These are phyloP conservation scores for Bombylius discolor DNA, from an alignment of 2,888 invertebrate genomes.

Conservation along the genomic window DNA sequence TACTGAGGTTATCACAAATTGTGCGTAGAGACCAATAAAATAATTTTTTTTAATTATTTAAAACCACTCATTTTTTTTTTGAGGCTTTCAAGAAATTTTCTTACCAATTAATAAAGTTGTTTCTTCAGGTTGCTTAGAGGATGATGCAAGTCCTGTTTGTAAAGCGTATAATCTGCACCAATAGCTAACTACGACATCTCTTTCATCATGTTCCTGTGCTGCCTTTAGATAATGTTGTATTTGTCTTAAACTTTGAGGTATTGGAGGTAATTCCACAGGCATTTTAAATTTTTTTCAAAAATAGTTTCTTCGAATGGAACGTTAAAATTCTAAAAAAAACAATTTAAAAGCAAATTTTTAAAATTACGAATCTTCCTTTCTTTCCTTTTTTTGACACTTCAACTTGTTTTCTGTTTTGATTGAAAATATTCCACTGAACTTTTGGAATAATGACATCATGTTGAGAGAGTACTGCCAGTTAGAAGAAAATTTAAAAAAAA, in stretches of 20 bases:
- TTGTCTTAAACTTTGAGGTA: conserved; percentile 64
- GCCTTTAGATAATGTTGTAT: conserved; percentile 86
- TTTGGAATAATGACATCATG: no score
- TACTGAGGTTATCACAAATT: neutral
- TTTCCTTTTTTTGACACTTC: no score
- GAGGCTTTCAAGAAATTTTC: neutral
- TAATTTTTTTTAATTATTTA: neutral
- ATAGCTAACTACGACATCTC: conserved; percentile 83
- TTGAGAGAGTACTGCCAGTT: no score
- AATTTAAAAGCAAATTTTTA: neutral
- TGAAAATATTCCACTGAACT: no score
- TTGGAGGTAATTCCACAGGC: conserved; percentile 46
- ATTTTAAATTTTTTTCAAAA: conserved; percentile 16
- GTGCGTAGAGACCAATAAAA: no score
- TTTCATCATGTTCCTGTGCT: conserved; percentile 77
- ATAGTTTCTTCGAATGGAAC: no score
- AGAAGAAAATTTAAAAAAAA: no score
- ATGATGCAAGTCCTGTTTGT: conserved; percentile 71
- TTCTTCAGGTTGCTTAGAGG: conserved; percentile 72
- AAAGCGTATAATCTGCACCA: conserved; percentile 89
- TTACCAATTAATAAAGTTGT: conserved; percentile 60
- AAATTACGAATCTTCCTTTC: no score
- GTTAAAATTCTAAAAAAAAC: neutral
- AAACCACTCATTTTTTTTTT: no score
- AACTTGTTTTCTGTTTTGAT: no score